Evolutionary conservation across 1,140 invertebrate genomes (phyloP).

Genomic region (Lordiphosa mommai): DNA sequence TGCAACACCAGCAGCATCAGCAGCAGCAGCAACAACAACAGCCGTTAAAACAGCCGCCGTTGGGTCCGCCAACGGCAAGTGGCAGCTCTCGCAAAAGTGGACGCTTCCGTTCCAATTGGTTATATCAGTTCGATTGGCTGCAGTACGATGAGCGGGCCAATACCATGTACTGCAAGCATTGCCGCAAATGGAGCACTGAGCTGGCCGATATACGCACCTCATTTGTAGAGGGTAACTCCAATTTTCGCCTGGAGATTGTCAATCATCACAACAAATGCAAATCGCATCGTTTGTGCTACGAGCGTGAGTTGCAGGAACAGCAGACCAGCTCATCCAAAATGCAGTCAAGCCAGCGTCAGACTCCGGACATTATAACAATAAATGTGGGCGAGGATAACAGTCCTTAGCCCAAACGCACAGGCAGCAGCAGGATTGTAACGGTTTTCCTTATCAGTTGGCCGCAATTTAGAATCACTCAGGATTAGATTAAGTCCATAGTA

Average conservation of each 20-base stretch:
- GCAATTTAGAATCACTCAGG: constrained; percentile 38
- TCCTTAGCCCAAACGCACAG: constrained; percentile 18
- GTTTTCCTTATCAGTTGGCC: neutral
- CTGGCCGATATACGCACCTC: constrained; percentile 86
- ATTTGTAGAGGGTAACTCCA: constrained; percentile 87
- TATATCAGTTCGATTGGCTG: constrained; percentile 85
- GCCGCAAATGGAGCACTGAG: constrained; percentile 85
- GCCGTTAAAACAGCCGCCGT: constrained; percentile 4
- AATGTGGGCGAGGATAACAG: constrained; percentile 71
- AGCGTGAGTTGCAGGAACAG: constrained; percentile 80
- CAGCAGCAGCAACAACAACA: constrained; percentile 24
- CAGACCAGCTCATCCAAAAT: constrained; percentile 21
- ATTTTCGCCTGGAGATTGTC: constrained; percentile 87
- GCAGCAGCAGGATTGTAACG: neutral
- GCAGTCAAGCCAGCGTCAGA: constrained; percentile 1
- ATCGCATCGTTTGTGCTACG: constrained; percentile 84
- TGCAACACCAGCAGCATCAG: constrained; percentile 44
- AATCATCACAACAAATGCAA: constrained; percentile 89
- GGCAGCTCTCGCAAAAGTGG: constrained; percentile 81
- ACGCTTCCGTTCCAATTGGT: constrained; percentile 84
- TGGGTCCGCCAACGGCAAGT: neutral
- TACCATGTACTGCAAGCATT: constrained; percentile 87
- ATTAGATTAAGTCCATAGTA: constrained; percentile 47
- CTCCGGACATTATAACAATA: constrained; percentile 69
- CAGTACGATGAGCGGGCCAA: constrained; percentile 85